Evolutionary conservation across 2,797 vertebrate genomes (phyloP).

Genomic region (Gallinago solitaria): DNA sequence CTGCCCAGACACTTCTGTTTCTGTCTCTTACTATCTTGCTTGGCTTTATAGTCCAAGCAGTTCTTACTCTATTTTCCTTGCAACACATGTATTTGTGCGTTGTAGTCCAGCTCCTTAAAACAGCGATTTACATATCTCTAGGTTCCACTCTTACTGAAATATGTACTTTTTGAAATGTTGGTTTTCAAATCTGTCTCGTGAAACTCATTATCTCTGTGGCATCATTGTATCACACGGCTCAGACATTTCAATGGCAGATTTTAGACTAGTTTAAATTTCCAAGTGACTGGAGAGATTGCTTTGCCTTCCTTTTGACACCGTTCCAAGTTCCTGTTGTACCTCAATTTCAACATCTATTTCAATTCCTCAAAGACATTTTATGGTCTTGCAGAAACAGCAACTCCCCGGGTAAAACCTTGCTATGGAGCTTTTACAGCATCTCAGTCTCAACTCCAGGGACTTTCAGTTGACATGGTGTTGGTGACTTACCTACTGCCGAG

Average conservation of each 20-base stretch:
- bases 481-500: not conserved
- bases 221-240: not conserved
- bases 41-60: not conserved
- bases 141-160: not conserved
- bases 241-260: not conserved
- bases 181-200: not conserved
- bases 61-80: not conserved
- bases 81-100: not conserved
- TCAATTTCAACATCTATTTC: slow-evolving; percentile 9
- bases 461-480: not conserved
- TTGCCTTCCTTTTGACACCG: not conserved
- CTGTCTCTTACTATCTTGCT: not conserved
- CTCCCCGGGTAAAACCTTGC: not conserved
- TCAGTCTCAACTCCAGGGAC: not conserved
- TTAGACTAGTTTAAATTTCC: not conserved
- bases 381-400: not conserved
- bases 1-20: not conserved
- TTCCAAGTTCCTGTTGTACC: not conserved
- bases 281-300: not conserved
- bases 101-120: not conserved
- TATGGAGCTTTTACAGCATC: not conserved
- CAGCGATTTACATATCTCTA: not conserved
- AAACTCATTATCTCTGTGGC: not conserved
- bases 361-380: slow-evolving; percentile 22
- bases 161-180: not conserved